These are phyloP conservation scores for Charaxes varanes DNA, from an alignment of 1,140 invertebrate genomes.

Conservation along the genomic window DNA sequence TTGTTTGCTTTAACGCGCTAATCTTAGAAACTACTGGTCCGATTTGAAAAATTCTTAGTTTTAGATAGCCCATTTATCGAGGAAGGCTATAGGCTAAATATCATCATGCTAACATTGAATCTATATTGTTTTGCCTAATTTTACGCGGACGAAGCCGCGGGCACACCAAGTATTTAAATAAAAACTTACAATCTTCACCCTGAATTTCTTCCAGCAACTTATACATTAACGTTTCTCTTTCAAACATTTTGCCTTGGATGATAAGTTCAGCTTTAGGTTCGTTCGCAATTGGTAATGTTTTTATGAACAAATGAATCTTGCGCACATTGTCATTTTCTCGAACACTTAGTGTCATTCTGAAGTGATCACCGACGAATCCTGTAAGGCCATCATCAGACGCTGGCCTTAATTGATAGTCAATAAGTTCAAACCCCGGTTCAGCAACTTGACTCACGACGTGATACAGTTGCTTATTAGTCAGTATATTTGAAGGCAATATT, in stretches of 20 bases:
- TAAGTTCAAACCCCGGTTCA: slow-evolving; percentile 20
- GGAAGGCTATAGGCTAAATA: no score
- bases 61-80: no score
- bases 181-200: neutral
- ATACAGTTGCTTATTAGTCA: slow-evolving; percentile 35
- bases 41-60: no score
- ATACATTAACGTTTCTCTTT: slow-evolving; percentile 18
- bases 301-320: slow-evolving; percentile 41
- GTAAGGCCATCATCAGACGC: slow-evolving; percentile 31
- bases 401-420: slow-evolving; percentile 25
- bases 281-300: slow-evolving; percentile 37
- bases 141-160: no score
- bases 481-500: slow-evolving; percentile 18
- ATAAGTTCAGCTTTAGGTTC: slow-evolving; percentile 47
- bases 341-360: slow-evolving; percentile 28
- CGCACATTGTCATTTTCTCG: slow-evolving; percentile 8
- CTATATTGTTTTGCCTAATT: no score
- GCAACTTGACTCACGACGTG: slow-evolving; percentile 25
- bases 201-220: slow-evolving; percentile 32
- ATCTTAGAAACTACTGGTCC: no score
- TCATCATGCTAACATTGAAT: no score
- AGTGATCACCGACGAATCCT: slow-evolving; percentile 52
- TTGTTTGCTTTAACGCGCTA: no score
- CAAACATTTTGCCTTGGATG: slow-evolving; percentile 29
- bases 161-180: no score